Evolutionary conservation across 2,888 invertebrate species (phyloP).

Genomic region (Harpalus rubripes): DNA sequence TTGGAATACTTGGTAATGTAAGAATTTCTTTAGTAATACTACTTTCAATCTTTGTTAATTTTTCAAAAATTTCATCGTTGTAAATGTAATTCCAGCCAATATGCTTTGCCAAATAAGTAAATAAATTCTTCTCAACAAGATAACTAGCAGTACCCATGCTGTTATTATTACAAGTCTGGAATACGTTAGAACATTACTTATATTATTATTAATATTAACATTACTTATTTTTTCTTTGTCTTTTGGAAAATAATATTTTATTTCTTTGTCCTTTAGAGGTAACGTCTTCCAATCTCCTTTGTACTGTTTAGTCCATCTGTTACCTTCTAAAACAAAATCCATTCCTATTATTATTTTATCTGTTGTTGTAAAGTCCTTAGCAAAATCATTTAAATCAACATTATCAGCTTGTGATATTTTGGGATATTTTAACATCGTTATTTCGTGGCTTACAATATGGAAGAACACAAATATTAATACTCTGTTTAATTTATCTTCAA

Average conservation of each 20-base stretch:
- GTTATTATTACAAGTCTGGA: slow-evolving; percentile 1
- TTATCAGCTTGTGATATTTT: neutral
- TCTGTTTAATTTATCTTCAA: neutral
- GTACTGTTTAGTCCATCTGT: neutral
- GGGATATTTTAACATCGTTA: neutral
- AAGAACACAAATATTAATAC: neutral
- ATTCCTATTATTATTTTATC: neutral
- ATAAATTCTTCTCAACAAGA: neutral
- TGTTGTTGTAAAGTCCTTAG: neutral
- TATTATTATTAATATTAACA: no score
- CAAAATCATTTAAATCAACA: neutral
- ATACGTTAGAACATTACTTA: slow-evolving; percentile 9
- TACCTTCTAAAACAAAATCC: neutral
- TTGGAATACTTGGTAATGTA: slow-evolving; percentile 3
- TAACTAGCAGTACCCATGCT: slow-evolving; percentile 1
- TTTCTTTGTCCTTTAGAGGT: neutral
- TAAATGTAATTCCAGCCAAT: slow-evolving; percentile 8
- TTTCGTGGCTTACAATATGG: neutral
- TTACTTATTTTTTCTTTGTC: slow-evolving; percentile 5
- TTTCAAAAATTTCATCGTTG: neutral
- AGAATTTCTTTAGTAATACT: slow-evolving; percentile 5
- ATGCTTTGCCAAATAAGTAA: neutral
- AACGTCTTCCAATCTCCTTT: neutral
- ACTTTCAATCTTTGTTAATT: slow-evolving; percentile 1
- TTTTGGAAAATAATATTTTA: slow-evolving; percentile 11